Percentiles rank a stretch among this genome's conserved stretches.
These are phyloP conservation scores for Nyctalus aviator DNA, from an alignment of 2,797 vertebrate species.

Conservation along the genomic window DNA sequence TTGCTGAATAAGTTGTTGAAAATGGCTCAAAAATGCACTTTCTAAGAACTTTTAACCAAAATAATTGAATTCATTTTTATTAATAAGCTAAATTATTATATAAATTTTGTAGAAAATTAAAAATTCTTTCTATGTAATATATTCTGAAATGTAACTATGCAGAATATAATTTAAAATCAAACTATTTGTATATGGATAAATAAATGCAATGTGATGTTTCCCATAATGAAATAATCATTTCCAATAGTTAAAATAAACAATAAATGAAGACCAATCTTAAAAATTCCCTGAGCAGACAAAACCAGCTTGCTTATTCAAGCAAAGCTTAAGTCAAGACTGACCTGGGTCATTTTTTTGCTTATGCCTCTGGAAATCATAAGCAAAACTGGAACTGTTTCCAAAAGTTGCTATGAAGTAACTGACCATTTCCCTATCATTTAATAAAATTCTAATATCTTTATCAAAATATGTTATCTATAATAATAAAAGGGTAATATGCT, in stretches of 20 bases:
- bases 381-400: background rate
- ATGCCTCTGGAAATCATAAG: background rate
- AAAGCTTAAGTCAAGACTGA: background rate
- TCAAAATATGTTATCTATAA: no score
- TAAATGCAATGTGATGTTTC: slow-evolving; percentile 22
- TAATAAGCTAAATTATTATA: background rate
- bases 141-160: background rate
- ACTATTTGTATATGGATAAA: background rate
- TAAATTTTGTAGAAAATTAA: background rate
- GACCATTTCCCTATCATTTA: background rate
- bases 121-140: background rate
- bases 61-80: background rate
- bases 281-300: background rate
- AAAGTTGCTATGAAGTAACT: background rate
- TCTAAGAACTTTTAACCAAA: background rate
- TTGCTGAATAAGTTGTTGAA: background rate
- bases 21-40: background rate
- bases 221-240: background rate
- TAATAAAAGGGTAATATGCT: no score
- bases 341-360: background rate
- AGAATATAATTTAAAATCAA: background rate
- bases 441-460: background rate
- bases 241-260: background rate
- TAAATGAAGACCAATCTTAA: background rate
- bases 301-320: background rate